These are phyloP conservation scores for Embiotoca jacksoni DNA, from an alignment of 2,113 vertebrate genomes.

Conservation along the genomic window DNA sequence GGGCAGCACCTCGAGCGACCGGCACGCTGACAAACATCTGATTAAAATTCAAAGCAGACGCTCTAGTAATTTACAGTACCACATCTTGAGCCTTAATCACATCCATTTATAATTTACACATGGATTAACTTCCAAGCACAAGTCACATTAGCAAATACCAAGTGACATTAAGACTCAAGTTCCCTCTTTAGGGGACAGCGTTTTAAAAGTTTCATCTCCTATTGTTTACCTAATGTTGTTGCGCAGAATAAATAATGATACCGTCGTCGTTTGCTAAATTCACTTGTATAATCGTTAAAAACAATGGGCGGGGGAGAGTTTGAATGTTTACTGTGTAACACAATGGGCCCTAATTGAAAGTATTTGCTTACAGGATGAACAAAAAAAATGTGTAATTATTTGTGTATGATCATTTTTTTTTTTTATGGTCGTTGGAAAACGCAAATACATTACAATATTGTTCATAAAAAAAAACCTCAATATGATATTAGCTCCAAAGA, in stretches of 20 bases:
- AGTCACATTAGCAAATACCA: slow-evolving; percentile 22
- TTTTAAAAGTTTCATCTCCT: too few species aligned
- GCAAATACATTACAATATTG: too few species aligned
- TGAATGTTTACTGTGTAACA: background rate
- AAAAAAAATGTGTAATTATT: background rate
- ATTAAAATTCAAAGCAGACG: slow-evolving; percentile 16
- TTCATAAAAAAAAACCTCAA: background rate
- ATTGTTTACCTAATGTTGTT: too few species aligned
- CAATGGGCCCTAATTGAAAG: slow-evolving; percentile 1
- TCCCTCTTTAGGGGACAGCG: too few species aligned
- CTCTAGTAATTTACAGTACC: slow-evolving; percentile 9
- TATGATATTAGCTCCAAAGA: background rate
- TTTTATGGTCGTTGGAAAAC: background rate
- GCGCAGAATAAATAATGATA: slow-evolving; percentile 3
- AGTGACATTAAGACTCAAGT: slow-evolving; percentile 18
- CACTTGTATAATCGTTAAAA: slow-evolving; percentile 1
- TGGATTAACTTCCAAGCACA: background rate
- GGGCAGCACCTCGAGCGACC: too few species aligned
- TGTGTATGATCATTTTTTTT: background rate
- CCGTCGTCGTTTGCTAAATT: background rate
- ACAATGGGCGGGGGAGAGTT: background rate
- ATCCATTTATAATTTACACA: slow-evolving; percentile 27
- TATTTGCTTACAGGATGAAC: background rate
- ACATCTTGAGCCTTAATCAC: slow-evolving; percentile 16
- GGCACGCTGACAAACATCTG: background rate